These are phyloP conservation scores for Rhyacichthys aspro DNA, from an alignment of 2,797 vertebrate species.

Conservation along the genomic window DNA sequence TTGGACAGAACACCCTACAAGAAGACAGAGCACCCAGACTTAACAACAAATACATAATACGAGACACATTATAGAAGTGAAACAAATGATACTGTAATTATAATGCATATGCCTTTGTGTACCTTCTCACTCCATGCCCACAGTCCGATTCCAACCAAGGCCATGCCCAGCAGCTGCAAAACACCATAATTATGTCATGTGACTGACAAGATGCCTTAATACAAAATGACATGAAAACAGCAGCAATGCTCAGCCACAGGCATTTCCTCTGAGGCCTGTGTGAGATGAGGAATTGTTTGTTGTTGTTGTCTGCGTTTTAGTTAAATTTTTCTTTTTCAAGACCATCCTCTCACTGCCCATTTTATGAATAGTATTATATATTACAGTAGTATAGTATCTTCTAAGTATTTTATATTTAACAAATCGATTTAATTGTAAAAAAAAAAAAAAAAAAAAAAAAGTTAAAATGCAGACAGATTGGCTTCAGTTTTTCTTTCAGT, in stretches of 20 bases:
- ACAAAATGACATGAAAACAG: background rate
- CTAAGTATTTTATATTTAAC: too few species aligned
- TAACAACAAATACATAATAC: background rate
- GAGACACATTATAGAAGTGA: too few species aligned
- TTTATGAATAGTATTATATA: too few species aligned
- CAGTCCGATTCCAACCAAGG: conserved; percentile 94
- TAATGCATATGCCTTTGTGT: conserved; percentile 43
- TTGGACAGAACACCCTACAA: conserved; percentile 95
- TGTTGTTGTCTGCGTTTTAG: background rate
- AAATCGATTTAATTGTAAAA: too few species aligned
- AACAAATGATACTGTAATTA: background rate
- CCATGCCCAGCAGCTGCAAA: conserved; percentile 94
- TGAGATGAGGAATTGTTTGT: too few species aligned
- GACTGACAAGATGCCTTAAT: background rate
- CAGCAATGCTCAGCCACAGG: background rate
- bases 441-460: too few species aligned
- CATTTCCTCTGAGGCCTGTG: background rate
- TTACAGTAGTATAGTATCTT: too few species aligned
- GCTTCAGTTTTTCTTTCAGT: too few species aligned
- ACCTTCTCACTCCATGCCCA: conserved; percentile 99
- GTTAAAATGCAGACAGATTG: too few species aligned
- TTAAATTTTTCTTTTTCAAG: background rate
- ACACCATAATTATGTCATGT: conserved; percentile 17
- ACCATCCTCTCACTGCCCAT: too few species aligned
- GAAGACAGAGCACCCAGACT: background rate